Conservation (phyloP, 23 tunicate genomes). For the Halocynthia roretzi region DNA sequence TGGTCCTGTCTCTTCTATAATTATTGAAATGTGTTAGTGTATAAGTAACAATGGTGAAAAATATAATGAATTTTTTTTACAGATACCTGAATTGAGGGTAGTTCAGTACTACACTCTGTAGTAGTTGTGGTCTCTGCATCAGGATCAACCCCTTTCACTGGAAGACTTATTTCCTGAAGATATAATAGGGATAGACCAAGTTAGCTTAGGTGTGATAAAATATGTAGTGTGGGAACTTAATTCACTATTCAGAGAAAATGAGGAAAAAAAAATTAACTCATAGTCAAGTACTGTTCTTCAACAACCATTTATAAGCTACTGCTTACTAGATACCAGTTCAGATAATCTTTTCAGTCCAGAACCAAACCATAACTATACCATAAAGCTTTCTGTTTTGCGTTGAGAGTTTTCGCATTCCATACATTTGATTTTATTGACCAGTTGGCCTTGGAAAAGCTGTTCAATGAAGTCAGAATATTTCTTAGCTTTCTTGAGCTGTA, state of each 20-base stretch:
- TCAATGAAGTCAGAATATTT: slow-evolving; percentile 12
- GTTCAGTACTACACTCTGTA: neutral
- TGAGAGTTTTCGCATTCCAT: slow-evolving; percentile 58
- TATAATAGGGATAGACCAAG: neutral
- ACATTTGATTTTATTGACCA: slow-evolving; percentile 45
- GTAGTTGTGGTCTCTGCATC: neutral
- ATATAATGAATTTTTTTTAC: too few species aligned
- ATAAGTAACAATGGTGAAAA: too few species aligned
- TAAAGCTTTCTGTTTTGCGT: slow-evolving; percentile 39
- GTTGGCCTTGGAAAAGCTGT: slow-evolving; percentile 44
- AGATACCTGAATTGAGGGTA: neutral
- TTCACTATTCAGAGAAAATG: too few species aligned
- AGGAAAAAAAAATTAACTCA: too few species aligned
- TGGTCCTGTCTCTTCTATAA: neutral
- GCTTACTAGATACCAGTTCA: too few species aligned
- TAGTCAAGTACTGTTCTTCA: too few species aligned
- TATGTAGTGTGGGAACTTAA: too few species aligned
- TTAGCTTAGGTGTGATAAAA: too few species aligned
- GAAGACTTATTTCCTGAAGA: slow-evolving; percentile 20
- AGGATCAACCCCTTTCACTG: slow-evolving; percentile 10
- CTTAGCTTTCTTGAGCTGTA: too few species aligned
- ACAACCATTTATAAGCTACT: too few species aligned
- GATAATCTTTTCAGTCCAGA: too few species aligned
- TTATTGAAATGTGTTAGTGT: too few species aligned
- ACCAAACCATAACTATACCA: slow-evolving; percentile 16